Evolutionary conservation across 2,888 invertebrate genomes (phyloP).

Genomic region (Agrilus biguttatus): DNA sequence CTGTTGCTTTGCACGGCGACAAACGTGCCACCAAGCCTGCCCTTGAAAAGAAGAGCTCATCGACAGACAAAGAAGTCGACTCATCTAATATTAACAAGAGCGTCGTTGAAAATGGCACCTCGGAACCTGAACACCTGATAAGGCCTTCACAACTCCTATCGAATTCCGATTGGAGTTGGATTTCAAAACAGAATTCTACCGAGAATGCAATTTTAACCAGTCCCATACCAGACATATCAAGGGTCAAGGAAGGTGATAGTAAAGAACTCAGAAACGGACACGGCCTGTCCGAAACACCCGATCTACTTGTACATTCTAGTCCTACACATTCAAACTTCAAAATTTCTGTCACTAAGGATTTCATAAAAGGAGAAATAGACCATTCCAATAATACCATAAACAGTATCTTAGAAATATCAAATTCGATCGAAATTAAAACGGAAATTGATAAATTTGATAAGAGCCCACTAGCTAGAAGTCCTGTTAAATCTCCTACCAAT

Average conservation of each 20-base stretch:
- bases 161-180: too few relatives aligned
- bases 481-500: conserved; percentile 8
- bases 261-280: conserved; percentile 9
- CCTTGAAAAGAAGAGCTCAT: too few relatives aligned
- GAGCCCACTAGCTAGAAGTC: background rate
- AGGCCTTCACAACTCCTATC: too few relatives aligned
- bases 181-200: too few relatives aligned
- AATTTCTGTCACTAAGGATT: conserved; percentile 10
- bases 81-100: too few relatives aligned
- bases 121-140: too few relatives aligned
- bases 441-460: too few relatives aligned
- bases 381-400: conserved; percentile 8
- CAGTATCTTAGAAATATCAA: background rate
- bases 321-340: conserved; percentile 12
- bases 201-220: conserved; percentile 14
- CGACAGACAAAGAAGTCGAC: too few relatives aligned
- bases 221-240: conserved; percentile 28
- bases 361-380: conserved; percentile 10
- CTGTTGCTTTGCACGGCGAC: conserved; percentile 24
- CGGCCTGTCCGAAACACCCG: conserved; percentile 31
- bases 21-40: conserved; percentile 4
- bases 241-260: conserved; percentile 13
- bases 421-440: background rate
- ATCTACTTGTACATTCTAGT: conserved; percentile 32
- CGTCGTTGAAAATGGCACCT: too few relatives aligned